Conservation (phyloP, 2,797 vertebrate species). For the Poecile montanus region DNA sequence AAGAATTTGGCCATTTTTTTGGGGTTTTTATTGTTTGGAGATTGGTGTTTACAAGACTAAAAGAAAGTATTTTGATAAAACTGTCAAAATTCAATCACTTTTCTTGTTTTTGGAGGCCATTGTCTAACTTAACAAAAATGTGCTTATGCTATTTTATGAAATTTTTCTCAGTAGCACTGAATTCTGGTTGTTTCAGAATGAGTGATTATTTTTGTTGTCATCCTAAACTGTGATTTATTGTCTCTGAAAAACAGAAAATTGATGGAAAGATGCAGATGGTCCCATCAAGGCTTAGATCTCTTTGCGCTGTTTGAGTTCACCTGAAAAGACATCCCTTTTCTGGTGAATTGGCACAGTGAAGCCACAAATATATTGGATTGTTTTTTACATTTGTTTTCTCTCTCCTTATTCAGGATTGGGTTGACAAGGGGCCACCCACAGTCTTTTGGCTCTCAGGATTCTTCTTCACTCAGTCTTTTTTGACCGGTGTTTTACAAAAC, state of each 20-base stretch:
- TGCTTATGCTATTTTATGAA: background rate
- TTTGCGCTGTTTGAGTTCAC: background rate
- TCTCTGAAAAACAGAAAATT: background rate
- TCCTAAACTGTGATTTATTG: background rate
- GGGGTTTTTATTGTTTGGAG: background rate
- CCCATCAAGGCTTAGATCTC: background rate
- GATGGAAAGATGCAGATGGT: background rate
- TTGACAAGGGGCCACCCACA: conserved; percentile 80
- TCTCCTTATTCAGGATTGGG: conserved; percentile 84
- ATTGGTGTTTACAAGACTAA: background rate
- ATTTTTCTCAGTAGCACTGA: background rate
- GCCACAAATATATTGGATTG: background rate
- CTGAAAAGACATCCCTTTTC: background rate
- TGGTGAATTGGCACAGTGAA: background rate
- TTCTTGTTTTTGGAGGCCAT: background rate
- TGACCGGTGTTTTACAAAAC: conserved; percentile 93
- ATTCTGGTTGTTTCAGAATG: background rate
- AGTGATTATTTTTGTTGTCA: background rate
- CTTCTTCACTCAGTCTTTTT: conserved; percentile 96
- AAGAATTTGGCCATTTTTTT: background rate
- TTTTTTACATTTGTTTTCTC: background rate
- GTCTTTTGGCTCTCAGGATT: conserved; percentile 96
- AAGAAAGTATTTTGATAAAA: background rate
- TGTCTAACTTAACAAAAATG: background rate
- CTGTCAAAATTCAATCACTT: background rate